Conservation (phyloP, 2,113 vertebrate genomes). For the Hyperopisus bebe region DNA sequence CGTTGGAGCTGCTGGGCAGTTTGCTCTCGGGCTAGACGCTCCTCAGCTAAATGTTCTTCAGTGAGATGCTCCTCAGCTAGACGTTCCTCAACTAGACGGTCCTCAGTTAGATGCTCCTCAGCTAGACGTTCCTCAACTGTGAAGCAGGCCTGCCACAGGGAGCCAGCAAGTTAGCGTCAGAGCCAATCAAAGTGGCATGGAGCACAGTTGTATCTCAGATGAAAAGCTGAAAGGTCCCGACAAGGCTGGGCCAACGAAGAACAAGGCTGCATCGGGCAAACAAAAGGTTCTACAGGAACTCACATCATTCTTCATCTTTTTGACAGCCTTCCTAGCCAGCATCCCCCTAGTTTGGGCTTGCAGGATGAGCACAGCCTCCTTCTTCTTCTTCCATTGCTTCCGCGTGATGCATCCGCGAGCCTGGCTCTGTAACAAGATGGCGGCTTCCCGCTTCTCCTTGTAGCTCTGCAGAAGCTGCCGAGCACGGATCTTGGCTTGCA, state of each 20-base stretch:
- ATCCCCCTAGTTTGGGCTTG: slow-evolving; percentile 77
- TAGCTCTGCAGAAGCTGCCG: slow-evolving; percentile 63
- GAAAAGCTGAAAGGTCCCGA: neutral
- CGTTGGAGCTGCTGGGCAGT: slow-evolving; percentile 43
- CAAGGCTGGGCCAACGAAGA: neutral
- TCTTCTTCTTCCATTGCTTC: slow-evolving; percentile 60
- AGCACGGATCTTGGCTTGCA: slow-evolving; percentile 75
- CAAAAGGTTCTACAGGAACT: neutral
- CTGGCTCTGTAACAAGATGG: slow-evolving; percentile 65
- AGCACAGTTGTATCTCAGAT: neutral
- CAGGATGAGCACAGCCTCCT: slow-evolving; percentile 65
- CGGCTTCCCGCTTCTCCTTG: slow-evolving; percentile 44
- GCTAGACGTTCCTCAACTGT: neutral
- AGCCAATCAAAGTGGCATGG: neutral
- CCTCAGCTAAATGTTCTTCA: slow-evolving; percentile 28
- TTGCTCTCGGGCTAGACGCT: slow-evolving; percentile 46
- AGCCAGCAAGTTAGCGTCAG: neutral
- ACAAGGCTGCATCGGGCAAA: neutral
- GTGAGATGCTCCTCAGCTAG: neutral
- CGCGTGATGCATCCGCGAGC: slow-evolving; percentile 69
- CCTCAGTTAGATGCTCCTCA: neutral
- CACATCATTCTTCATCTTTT: slow-evolving; percentile 62
- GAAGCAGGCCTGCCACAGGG: slow-evolving; percentile 57
- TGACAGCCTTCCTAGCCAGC: slow-evolving; percentile 58
- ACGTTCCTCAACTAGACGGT: neutral